A percentile compares a stretch with the other conserved stretches of the same genome.
Evolutionary conservation across 2,113 vertebrate species (phyloP).

Genomic region (Ictidomys tridecemlineatus): DNA sequence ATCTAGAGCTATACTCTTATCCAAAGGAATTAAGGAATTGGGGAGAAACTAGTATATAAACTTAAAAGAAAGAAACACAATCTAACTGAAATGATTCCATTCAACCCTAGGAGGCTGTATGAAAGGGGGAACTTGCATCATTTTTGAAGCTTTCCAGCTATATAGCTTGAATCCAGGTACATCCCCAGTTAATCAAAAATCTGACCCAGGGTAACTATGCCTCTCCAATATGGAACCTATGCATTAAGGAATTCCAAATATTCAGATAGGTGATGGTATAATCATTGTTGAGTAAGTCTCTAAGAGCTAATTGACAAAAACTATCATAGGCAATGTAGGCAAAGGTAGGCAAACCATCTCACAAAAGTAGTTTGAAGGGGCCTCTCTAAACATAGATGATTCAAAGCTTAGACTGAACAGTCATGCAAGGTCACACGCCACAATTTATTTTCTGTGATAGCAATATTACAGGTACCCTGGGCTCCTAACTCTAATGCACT

Average conservation of each 20-base stretch:
- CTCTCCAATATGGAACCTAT: neutral
- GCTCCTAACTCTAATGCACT: neutral
- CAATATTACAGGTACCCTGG: neutral
- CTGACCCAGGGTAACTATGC: neutral
- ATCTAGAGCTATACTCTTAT: neutral
- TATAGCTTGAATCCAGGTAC: accelerated
- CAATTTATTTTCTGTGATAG: slow-evolving; percentile 9
- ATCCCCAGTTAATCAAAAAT: neutral
- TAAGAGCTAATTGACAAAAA: neutral
- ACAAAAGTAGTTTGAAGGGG: neutral
- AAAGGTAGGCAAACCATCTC: neutral
- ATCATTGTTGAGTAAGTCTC: neutral
- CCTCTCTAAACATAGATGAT: neutral
- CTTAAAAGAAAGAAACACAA: neutral
- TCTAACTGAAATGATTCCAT: too few relatives aligned
- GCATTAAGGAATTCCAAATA: neutral
- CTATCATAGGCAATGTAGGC: neutral
- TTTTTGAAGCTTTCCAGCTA: accelerated
- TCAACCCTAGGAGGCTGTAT: neutral
- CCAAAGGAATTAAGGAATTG: neutral
- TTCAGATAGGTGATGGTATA: neutral
- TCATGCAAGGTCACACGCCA: neutral
- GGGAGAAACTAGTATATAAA: neutral
- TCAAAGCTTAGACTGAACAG: neutral
- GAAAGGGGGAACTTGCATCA: accelerated